Percentiles rank a stretch among this genome's conserved stretches.
phyloP scores from a whole-genome alignment of 2,113 vertebrate species.

The Podilymbus podiceps region DNA sequence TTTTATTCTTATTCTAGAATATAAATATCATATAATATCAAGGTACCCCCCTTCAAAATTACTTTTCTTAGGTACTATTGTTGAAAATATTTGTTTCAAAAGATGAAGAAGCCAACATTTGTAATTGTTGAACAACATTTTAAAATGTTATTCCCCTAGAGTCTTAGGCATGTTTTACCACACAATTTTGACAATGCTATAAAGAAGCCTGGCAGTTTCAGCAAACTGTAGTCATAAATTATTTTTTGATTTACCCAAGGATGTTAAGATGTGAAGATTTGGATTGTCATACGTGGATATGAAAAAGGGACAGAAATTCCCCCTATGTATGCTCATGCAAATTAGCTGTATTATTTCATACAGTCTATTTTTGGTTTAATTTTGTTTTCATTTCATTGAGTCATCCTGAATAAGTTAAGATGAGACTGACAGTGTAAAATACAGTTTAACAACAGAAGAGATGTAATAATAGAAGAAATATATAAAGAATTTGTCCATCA shows the following conservation, averaged over 20 bases:
- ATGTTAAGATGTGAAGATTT: background rate
- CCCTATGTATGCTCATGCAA: background rate
- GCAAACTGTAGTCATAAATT: background rate
- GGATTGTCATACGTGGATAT: background rate
- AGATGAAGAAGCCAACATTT: background rate
- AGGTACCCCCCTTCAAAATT: background rate
- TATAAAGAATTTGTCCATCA: background rate
- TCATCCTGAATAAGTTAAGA: background rate
- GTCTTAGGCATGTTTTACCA: background rate
- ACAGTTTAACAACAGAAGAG: background rate
- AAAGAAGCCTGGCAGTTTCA: background rate
- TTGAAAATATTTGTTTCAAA: background rate
- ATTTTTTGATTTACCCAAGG: background rate
- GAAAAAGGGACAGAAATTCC: background rate
- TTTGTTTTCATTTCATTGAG: conserved; percentile 9
- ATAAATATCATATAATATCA: background rate
- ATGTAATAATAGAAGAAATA: background rate
- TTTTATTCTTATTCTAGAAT: conserved; percentile 1
- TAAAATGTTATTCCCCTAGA: background rate
- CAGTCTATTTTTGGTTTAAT: background rate
- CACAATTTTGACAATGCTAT: background rate
- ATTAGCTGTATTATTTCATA: background rate
- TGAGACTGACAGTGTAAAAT: background rate
- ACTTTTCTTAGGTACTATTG: background rate
- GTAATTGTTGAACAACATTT: background rate